A percentile compares a stretch with the other conserved stretches of the same genome.
Evolutionary conservation across 1,140 invertebrate genomes (phyloP).

Genomic region (Orius insidiosus): DNA sequence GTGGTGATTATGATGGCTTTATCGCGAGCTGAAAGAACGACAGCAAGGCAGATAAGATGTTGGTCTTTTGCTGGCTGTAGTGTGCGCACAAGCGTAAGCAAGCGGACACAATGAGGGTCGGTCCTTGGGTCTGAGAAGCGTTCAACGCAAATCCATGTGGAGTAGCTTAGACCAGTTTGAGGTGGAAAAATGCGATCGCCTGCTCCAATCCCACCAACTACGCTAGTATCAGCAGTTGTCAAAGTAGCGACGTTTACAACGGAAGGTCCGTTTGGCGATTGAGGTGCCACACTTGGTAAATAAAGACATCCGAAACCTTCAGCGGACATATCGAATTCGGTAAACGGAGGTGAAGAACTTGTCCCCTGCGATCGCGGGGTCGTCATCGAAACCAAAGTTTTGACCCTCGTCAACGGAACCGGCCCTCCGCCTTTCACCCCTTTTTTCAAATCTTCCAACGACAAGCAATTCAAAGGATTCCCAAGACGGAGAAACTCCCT

Average conservation of each 20-base stretch:
- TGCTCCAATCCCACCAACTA: slow-evolving; percentile 81
- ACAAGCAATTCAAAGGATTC: slow-evolving; percentile 76
- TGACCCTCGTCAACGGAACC: slow-evolving; percentile 83
- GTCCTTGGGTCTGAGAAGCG: slow-evolving; percentile 80
- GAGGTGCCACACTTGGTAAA: slow-evolving; percentile 83
- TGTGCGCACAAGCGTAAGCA: slow-evolving; percentile 76
- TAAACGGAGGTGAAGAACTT: slow-evolving; percentile 63
- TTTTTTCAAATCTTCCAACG: slow-evolving; percentile 48
- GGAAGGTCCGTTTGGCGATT: slow-evolving; percentile 59
- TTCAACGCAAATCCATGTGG: slow-evolving; percentile 93
- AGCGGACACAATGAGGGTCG: slow-evolving; percentile 82
- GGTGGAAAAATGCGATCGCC: slow-evolving; percentile 85
- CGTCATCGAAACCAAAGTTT: slow-evolving; percentile 96
- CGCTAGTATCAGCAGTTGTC: slow-evolving; percentile 50
- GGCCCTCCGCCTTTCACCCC: slow-evolving; percentile 40
- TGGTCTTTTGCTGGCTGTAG: slow-evolving; percentile 54
- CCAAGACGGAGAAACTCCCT: slow-evolving; percentile 85
- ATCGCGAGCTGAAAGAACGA: slow-evolving; percentile 75
- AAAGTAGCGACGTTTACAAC: slow-evolving; percentile 36
- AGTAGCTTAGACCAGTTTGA: slow-evolving; percentile 83
- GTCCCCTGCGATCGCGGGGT: slow-evolving; percentile 48
- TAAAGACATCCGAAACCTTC: slow-evolving; percentile 96
- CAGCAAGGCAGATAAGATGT: slow-evolving; percentile 71
- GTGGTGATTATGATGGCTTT: slow-evolving; percentile 88
- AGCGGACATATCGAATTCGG: slow-evolving; percentile 96